phyloP scores from a whole-genome alignment of 1,140 invertebrate species.

The Drosophila persimilis region DNA sequence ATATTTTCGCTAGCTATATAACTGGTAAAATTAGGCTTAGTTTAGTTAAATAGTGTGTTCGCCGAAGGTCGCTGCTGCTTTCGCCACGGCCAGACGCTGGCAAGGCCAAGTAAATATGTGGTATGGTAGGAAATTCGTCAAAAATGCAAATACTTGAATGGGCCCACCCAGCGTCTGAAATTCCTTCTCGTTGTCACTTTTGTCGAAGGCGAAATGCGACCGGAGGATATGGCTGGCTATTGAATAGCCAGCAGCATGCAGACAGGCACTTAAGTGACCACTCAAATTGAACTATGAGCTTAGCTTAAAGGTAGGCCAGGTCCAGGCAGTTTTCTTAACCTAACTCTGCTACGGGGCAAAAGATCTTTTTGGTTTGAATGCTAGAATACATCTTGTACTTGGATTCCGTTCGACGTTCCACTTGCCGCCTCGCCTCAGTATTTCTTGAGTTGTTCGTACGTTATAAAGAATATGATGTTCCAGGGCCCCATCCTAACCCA shows the following conservation, averaged over 20 bases:
- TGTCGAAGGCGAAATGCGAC: conserved; percentile 24
- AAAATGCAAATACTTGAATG: conserved; percentile 58
- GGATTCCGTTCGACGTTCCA: conserved; percentile 16
- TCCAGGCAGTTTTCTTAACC: conserved; percentile 10
- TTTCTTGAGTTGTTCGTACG: conserved; percentile 95
- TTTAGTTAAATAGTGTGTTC: conserved; percentile 46
- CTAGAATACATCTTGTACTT: conserved; percentile 64
- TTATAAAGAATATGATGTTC: conserved; percentile 98
- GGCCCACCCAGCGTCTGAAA: conserved; percentile 53
- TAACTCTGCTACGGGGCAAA: conserved; percentile 6
- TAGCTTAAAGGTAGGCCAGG: conserved; percentile 39
- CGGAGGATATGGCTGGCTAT: conserved; percentile 42
- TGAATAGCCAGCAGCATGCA: conserved; percentile 39
- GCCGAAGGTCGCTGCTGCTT: conserved; percentile 2
- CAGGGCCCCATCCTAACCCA: conserved; percentile 98
- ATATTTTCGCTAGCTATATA: conserved; percentile 28
- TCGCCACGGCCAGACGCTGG: background rate
- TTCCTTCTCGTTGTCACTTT: conserved; percentile 22
- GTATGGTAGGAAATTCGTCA: conserved; percentile 8
- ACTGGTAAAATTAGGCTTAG: conserved; percentile 30
- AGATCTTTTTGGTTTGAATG: conserved; percentile 68
- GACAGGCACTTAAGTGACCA: conserved; percentile 44
- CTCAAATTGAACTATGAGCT: conserved; percentile 32
- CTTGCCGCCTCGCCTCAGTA: conserved; percentile 82
- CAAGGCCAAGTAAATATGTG: background rate